A percentile compares a stretch with the other conserved stretches of the same genome.
Conservation (phyloP, 2,113 vertebrate species). For the Barbus barbus region DNA sequence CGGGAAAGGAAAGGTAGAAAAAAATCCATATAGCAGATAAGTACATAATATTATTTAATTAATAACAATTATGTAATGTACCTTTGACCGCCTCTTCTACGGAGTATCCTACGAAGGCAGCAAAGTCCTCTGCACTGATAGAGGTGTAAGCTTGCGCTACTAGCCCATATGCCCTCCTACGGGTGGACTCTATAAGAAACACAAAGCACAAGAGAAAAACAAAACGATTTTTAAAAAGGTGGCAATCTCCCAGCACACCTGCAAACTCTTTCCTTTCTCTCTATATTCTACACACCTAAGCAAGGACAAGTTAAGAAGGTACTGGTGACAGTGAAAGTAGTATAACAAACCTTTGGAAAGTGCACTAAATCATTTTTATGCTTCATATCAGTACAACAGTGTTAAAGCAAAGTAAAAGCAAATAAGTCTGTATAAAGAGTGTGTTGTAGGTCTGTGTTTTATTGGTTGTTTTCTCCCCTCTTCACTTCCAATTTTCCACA, state of each 20-base stretch:
- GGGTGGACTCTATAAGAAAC: constrained; percentile 80
- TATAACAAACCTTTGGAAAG: not conserved
- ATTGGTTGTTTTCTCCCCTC: too few relatives aligned
- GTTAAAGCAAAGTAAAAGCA: too few relatives aligned
- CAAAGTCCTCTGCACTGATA: constrained; percentile 90
- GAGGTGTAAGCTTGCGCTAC: constrained; percentile 97
- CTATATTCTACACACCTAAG: not conserved
- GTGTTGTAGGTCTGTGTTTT: too few relatives aligned
- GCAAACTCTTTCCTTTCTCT: not conserved
- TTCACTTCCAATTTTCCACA: too few relatives aligned
- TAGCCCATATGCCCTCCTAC: constrained; percentile 86
- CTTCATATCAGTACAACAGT: not conserved
- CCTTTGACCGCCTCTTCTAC: constrained; percentile 97
- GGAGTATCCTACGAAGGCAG: constrained; percentile 92
- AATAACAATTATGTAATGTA: constrained; percentile 54
- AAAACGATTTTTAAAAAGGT: not conserved
- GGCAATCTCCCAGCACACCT: not conserved
- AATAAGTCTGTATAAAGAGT: too few relatives aligned
- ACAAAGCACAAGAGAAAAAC: constrained; percentile 4
- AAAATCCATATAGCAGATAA: too few relatives aligned
- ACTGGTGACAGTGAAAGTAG: not conserved
- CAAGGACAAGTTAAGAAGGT: not conserved
- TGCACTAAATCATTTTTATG: not conserved
- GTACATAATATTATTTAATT: too few relatives aligned
- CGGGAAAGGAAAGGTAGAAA: too few relatives aligned